Evolutionary conservation across 2,113 vertebrate species (phyloP).

Genomic region (Anguilla rostrata): DNA sequence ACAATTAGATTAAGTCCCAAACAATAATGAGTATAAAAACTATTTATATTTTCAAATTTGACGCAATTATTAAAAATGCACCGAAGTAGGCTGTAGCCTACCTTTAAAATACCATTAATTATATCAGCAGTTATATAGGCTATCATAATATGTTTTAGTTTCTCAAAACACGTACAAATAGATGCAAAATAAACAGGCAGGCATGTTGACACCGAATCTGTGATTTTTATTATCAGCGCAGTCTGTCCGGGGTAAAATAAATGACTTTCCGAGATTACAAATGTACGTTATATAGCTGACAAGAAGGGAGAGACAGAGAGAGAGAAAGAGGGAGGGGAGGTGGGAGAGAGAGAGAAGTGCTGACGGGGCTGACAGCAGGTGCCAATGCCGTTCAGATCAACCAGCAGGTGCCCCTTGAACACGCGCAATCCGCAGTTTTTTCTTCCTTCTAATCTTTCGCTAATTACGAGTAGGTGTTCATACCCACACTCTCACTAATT

Average conservation of each 20-base stretch:
- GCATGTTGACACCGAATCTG: slow-evolving; percentile 26
- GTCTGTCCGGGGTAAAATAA: slow-evolving; percentile 34
- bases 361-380: slow-evolving; percentile 37
- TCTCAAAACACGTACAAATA: not conserved
- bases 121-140: too few relatives aligned
- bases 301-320: slow-evolving; percentile 31
- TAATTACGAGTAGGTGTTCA: slow-evolving; percentile 94
- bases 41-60: too few relatives aligned
- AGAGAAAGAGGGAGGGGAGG: slow-evolving; percentile 21
- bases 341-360: slow-evolving; percentile 37
- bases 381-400: slow-evolving; percentile 39
- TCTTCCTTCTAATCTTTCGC: slow-evolving; percentile 65
- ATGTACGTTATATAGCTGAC: slow-evolving; percentile 37
- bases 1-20: too few relatives aligned
- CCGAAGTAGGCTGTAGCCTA: too few relatives aligned
- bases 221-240: slow-evolving; percentile 46
- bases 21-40: not conserved
- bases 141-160: too few relatives aligned
- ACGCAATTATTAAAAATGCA: too few relatives aligned
- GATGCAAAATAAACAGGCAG: slow-evolving; percentile 24
- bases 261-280: slow-evolving; percentile 29
- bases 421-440: slow-evolving; percentile 60
- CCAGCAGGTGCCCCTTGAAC: slow-evolving; percentile 53
- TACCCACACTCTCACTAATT: slow-evolving; percentile 96
- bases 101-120: too few relatives aligned